phyloP scores from a whole-genome alignment of 2,888 invertebrate genomes.

The Cistogaster globosa region DNA sequence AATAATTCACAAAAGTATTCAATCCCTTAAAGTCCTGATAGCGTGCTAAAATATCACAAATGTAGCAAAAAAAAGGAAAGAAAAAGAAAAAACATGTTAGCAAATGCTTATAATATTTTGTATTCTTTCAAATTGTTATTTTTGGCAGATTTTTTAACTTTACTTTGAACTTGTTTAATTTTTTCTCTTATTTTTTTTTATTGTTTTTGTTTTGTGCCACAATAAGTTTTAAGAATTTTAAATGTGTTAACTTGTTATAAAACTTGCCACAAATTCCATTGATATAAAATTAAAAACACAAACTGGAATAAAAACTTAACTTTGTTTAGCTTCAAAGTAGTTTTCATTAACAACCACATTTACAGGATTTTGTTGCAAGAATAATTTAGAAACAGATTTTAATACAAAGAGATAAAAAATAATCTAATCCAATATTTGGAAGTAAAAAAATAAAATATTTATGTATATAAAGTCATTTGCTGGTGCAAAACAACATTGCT shows the following conservation, averaged over 20 bases:
- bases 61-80: background rate
- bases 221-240: slow-evolving; percentile 50
- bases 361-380: background rate
- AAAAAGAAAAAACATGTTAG: slow-evolving; percentile 11
- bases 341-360: slow-evolving; percentile 25
- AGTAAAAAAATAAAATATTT: too few relatives aligned
- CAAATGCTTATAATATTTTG: slow-evolving; percentile 60
- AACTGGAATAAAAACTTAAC: slow-evolving; percentile 33
- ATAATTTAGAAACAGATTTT: too few relatives aligned
- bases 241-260: slow-evolving; percentile 67
- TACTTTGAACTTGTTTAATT: slow-evolving; percentile 14
- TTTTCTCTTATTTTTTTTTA: background rate
- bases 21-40: slow-evolving; percentile 32
- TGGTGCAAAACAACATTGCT: too few relatives aligned
- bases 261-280: slow-evolving; percentile 36
- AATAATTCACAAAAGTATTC: background rate
- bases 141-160: slow-evolving; percentile 14
- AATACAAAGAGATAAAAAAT: too few relatives aligned
- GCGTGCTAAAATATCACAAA: slow-evolving; percentile 3
- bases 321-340: background rate
- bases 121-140: slow-evolving; percentile 38
- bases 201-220: background rate
- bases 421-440: too few relatives aligned
- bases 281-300: slow-evolving; percentile 9
- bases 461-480: too few relatives aligned